phyloP scores from a whole-genome alignment of 2,888 invertebrate species.

The Pocota personata region DNA sequence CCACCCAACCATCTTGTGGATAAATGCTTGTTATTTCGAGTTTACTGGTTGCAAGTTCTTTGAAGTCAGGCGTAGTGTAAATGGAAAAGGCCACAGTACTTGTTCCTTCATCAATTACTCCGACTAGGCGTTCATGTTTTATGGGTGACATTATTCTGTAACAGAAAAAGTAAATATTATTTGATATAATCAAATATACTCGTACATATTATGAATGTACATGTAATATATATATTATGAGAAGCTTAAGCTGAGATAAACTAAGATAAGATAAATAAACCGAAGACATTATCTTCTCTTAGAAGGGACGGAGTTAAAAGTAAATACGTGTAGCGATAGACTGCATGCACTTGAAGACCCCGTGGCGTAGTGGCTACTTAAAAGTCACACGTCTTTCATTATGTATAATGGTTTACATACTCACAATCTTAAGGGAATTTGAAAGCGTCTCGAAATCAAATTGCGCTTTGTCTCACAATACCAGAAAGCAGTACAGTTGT shows the following conservation, averaged over 20 bases:
- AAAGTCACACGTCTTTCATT: not conserved
- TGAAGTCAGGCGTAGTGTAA: slow-evolving; percentile 89
- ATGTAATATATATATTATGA: not conserved
- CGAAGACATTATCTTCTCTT: not conserved
- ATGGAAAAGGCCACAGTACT: slow-evolving; percentile 93
- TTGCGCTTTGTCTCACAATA: no score
- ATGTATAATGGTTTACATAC: not conserved
- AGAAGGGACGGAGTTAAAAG: not conserved
- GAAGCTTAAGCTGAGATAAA: not conserved
- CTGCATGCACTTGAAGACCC: not conserved
- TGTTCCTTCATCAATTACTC: slow-evolving; percentile 98
- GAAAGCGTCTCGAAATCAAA: no score
- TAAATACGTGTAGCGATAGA: not conserved
- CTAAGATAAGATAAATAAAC: slow-evolving; percentile 4
- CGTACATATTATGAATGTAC: not conserved
- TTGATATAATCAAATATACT: not conserved
- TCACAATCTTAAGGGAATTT: not conserved
- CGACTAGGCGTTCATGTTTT: slow-evolving; percentile 85
- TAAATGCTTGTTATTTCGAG: slow-evolving; percentile 90
- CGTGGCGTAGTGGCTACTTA: not conserved
- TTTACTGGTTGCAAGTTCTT: slow-evolving; percentile 91
- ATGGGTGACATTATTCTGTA: slow-evolving; percentile 64
- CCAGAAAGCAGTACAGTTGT: no score
- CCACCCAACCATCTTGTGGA: slow-evolving; percentile 96
- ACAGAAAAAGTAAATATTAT: not conserved